Base-by-base conservation (phyloP, 1,140 invertebrate species). In the Myzus persicae region DNA sequence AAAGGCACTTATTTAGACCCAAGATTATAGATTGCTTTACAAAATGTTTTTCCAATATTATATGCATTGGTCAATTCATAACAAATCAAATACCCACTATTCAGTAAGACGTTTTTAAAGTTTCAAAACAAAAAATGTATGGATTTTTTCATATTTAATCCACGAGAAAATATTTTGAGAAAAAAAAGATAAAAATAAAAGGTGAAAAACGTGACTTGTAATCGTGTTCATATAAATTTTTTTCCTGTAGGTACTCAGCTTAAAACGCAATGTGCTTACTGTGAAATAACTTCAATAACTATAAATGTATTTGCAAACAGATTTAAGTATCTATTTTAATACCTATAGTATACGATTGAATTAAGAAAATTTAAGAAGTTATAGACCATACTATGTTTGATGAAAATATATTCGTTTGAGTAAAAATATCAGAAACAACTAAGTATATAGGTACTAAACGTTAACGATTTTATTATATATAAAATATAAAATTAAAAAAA, bases 1-100 rank as follows among this genome's bases (percentile, higher is more conserved):
- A 84, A 93, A 93, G 91, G 91, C 91, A 93, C 91, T 93, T 93
- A 54, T 82, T 93, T 93, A 93, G 91, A 93, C 91, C 81, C 91
- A 93, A 93, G 91, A 93, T 93, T 84, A 84, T 24, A 93, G 81
- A 93, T 93, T 93, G 91, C 91, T 93, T 93, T 93, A 93, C 91
- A 93, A 93, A 92, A 81, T 90, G 48, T 90, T 40, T 67, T 90
- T 42, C 40, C 11, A 40, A 54, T 88, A 46, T 90, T 42, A 90
- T 42, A 90, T 42, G 59, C 26, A 90, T 90, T 59, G n/a, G 51
- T 90, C 89, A 90, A 67, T 90, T 59, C 9, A 42, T 67, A 67
- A 67, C 40, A 90, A 90, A 42, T 67, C 26, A 31, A 90, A 67
- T 90, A 67, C 26, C 51, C 42, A 90, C 36, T 67, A 54, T 42